Evolutionary conservation across 2,113 vertebrate genomes (phyloP).

Genomic region (Ictidomys tridecemlineatus): DNA sequence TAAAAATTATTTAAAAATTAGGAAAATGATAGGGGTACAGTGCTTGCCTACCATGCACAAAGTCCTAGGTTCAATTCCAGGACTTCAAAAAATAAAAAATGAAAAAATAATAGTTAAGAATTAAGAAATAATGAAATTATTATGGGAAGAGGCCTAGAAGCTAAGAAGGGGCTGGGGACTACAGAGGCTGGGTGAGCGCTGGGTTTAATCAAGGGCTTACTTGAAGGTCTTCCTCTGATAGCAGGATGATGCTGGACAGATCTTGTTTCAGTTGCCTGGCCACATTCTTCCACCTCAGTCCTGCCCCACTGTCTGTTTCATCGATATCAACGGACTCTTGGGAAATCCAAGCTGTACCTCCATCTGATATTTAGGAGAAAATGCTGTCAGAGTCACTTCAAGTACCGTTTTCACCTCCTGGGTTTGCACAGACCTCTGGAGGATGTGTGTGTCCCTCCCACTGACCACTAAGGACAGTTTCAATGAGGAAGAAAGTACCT

Average conservation of each 20-base stretch:
- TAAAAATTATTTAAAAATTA: not conserved
- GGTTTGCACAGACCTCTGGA: not conserved
- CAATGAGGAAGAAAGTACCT: not conserved
- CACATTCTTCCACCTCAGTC: slow-evolving; percentile 89
- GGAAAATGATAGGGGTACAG: too few species aligned
- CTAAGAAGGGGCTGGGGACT: too few species aligned
- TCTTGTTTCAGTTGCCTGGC: slow-evolving; percentile 92
- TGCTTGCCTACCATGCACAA: not conserved
- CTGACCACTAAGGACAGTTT: not conserved
- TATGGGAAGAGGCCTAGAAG: not conserved
- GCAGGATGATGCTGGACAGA: slow-evolving; percentile 92
- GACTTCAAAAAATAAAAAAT: too few species aligned
- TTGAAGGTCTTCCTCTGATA: slow-evolving; percentile 95
- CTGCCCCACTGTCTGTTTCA: slow-evolving; percentile 78
- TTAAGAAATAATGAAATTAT: not conserved
- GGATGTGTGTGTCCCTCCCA: not conserved
- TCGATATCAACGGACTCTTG: slow-evolving; percentile 85
- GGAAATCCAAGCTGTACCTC: slow-evolving; percentile 90
- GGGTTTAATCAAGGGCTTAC: slow-evolving; percentile 81
- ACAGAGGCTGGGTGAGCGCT: not conserved
- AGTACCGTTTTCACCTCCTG: not conserved
- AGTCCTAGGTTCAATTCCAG: not conserved
- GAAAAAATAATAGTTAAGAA: not conserved
- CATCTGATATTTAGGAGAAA: slow-evolving; percentile 84
- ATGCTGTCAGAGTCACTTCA: not conserved